Base-by-base conservation (phyloP, 2,888 invertebrate species). In the Nematopogon swammerdamellus region DNA sequence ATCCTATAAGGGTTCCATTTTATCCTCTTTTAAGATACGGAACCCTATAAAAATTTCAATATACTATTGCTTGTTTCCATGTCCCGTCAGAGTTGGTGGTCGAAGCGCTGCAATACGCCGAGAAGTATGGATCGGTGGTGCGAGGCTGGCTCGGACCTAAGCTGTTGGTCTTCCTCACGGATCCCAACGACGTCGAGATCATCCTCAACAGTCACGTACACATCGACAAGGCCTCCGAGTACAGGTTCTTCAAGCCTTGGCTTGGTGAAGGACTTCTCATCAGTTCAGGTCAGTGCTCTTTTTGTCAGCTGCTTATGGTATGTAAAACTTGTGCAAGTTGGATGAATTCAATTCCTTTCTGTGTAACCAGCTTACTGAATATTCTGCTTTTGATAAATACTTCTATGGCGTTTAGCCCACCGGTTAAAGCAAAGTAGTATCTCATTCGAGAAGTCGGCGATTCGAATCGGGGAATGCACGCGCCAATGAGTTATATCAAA, bases 161-260 rank as follows among this genome's bases (percentile, higher is more conserved):
- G 54, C 71, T 91, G 2, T 8, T 87, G 0, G 72, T 91, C 3
- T 89, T 89, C 65, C 69, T 91, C 11, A 67, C 79, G 0, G 86
- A 90, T 56, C 87, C 91, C 8, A 70, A 82, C 1, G 91, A 91
- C 58, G 83, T 87, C 11, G 91, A 91, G 64, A 72, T 88, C 0
- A 87, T 91, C 47, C 70, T 91, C 4, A 87, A 87, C 59, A 90
- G 89, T 52, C 82, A 87, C 51, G 84, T 85, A n/a, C 87, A 89
- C 61, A 84, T 91, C 55, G 85, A 89, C 63, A 91, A 91, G 62
- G 82, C 89, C 0, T 60, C 80, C 11, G 90, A 90, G 56, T 91
- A 91, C 62, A 73, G 82, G 53, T 89, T 87, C 67, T 90, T 91
- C 66, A 83, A 88, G 60, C 90, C 90, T 0, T 91, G 91, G 91